Percentiles rank a stretch among this genome's conserved stretches.
Conservation (phyloP, 2,888 invertebrate genomes). For the Agonopterix heracliana region DNA sequence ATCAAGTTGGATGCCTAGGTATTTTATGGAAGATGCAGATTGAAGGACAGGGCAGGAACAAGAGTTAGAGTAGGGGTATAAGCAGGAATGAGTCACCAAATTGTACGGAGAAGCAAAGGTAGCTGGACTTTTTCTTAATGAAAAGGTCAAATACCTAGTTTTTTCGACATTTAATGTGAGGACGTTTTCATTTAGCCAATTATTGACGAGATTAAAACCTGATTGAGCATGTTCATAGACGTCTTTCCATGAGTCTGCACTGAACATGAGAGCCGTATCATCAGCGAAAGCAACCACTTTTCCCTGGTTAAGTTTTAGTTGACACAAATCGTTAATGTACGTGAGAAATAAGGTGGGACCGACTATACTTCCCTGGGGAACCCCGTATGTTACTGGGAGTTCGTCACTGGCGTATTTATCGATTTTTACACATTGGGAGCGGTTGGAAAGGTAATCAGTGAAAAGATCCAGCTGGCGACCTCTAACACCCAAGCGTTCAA, state of each 20-base stretch:
- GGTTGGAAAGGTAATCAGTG: constrained; percentile 5
- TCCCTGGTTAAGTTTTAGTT: neutral
- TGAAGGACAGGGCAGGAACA: too few relatives aligned
- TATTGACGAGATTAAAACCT: constrained; percentile 1
- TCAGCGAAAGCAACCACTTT: constrained; percentile 11
- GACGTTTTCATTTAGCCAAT: constrained; percentile 6
- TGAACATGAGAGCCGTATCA: constrained; percentile 8
- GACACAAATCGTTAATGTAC: too few relatives aligned
- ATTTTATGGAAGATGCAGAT: neutral
- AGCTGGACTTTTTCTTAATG: neutral
- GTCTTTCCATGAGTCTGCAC: constrained; percentile 5
- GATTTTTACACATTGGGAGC: constrained; percentile 5
- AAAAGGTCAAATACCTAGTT: constrained; percentile 7
- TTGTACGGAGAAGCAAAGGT: too few relatives aligned
- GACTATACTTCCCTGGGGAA: too few relatives aligned
- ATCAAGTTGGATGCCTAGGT: too few relatives aligned
- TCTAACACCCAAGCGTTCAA: constrained; percentile 7
- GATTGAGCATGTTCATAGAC: constrained; percentile 1
- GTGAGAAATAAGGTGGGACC: too few relatives aligned
- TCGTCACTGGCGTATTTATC: constrained; percentile 2
- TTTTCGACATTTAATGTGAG: constrained; percentile 12
- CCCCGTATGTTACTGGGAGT: constrained; percentile 1
- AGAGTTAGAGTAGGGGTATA: too few relatives aligned
- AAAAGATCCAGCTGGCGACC: constrained; percentile 7
- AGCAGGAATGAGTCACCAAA: too few relatives aligned